These are phyloP conservation scores for Meriones psammophilus DNA, from an alignment of 2,797 vertebrate species.

Conservation along the genomic window DNA sequence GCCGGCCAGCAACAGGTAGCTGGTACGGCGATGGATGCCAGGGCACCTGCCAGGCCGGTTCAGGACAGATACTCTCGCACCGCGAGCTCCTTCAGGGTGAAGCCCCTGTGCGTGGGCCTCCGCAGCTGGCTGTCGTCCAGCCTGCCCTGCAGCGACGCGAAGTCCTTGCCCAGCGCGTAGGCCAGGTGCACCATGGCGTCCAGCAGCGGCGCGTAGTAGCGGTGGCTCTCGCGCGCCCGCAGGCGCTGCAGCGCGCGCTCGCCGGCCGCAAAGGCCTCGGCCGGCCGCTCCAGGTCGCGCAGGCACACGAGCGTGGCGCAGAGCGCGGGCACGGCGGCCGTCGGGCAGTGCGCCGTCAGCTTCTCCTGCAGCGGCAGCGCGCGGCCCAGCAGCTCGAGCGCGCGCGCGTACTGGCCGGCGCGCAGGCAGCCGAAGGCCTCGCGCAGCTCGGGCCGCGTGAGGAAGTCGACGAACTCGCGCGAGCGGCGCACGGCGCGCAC, in stretches of 20 bases:
- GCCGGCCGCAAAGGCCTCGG: conserved; percentile 89
- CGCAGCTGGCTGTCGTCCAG: conserved; percentile 89
- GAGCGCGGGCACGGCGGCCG: conserved; percentile 90
- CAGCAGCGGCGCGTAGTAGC: conserved; percentile 91
- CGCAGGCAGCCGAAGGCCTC: conserved; percentile 92
- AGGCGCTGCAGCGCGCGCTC: conserved; percentile 90
- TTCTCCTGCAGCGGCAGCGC: conserved; percentile 93
- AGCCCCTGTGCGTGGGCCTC: conserved; percentile 83
- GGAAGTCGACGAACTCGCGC: conserved; percentile 90
- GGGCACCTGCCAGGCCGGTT: background rate
- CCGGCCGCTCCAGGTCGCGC: conserved; percentile 91
- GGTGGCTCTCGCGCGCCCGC: conserved; percentile 85
- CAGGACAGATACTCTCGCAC: conserved; percentile 91
- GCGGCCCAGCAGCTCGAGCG: conserved; percentile 88
- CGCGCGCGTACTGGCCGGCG: conserved; percentile 91
- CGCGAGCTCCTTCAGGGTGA: conserved; percentile 94
- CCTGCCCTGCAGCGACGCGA: conserved; percentile 92
- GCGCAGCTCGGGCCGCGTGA: conserved; percentile 91
- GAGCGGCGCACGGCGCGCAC: conserved; percentile 90
- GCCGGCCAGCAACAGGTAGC: rapidly evolving
- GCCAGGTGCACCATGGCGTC: conserved; percentile 93
- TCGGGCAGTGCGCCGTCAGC: conserved; percentile 89
- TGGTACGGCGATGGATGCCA: too few relatives aligned
- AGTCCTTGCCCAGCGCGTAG: conserved; percentile 92
- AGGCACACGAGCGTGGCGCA: conserved; percentile 93